Base-by-base conservation (phyloP, 2,888 invertebrate species). In the Blomia tropicalis region DNA sequence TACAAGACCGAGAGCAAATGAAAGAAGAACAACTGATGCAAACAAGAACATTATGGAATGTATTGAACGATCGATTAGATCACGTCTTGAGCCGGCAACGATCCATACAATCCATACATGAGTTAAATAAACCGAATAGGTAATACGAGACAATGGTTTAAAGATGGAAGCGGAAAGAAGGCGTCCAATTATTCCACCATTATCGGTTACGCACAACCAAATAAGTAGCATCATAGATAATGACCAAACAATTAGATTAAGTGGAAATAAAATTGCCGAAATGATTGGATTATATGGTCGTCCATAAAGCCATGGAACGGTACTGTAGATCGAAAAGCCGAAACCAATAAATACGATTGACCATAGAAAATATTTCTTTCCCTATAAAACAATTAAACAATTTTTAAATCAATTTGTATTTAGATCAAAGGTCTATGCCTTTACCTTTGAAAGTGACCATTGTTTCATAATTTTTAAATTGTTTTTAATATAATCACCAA, bases 101-200 rank as follows among this genome's bases (percentile, higher is more conserved):
- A 27, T 25, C 64, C 62, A 63, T 25, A 64, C 43, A 41, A 64
- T 11, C 32, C 64, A 43, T 30, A 60, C 56, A 30, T 66, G 66
- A 11, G 60, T 56, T 14, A 66, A 41, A 32, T 66, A 66, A 2
- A 62, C 59, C 17, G 43, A n/a, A 36, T 43, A 66, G 11, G 66
- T 66, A 11, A 58, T 23, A 30, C 64, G 63, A 22, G 62, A 51
- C 1, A 66, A 59, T 17, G 65, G 65, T 30, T 19, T 59, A 25
- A 62, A 66, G 1, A 54, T 43, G 4, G 31, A 23, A 17, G 22
- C 29, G 11, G 60, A 64, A 17, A 66, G 54, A 7, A 66, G 60
- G 7, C 56, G 14, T 11, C 63, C 43, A 14, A 66, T 23, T n/a
- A 59, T 30, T 2, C 65, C 65, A 23, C 7, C 58, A 32, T 58